Conservation (phyloP, 2,888 invertebrate genomes). For the Drosophila cognata region DNA sequence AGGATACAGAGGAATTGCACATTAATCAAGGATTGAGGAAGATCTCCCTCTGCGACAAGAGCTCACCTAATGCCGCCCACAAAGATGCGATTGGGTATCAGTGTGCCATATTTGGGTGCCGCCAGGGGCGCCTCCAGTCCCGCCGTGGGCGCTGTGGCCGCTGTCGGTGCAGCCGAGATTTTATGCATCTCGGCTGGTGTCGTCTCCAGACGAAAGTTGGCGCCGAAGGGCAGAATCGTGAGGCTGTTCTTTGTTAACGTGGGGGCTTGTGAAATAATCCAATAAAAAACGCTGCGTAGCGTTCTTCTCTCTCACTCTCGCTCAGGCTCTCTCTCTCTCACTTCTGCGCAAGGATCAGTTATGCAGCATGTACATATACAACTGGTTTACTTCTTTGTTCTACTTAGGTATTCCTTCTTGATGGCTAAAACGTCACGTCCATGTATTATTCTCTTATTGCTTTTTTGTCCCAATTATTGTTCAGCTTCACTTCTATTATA, state of each 20-base stretch:
- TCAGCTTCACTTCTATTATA: constrained; percentile 16
- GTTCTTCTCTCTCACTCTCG: background rate
- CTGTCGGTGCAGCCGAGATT: constrained; percentile 82
- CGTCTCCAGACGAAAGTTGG: constrained; percentile 82
- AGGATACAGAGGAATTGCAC: constrained; percentile 6
- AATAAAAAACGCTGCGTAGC: constrained; percentile 9
- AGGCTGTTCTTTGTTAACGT: constrained; percentile 59
- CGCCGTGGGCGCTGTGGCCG: constrained; percentile 80
- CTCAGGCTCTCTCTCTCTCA: background rate
- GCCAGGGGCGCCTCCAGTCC: constrained; percentile 85
- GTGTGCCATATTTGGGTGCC: constrained; percentile 90
- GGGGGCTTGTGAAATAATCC: constrained; percentile 33
- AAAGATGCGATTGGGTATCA: constrained; percentile 97
- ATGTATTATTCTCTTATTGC: constrained; percentile 6
- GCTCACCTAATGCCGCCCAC: constrained; percentile 95
- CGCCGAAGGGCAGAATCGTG: constrained; percentile 83
- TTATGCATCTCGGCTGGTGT: constrained; percentile 83
- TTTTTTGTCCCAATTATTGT: background rate
- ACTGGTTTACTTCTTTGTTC: constrained; percentile 5
- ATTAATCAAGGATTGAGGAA: background rate
- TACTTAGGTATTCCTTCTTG: background rate
- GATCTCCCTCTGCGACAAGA: background rate
- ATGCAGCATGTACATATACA: constrained; percentile 23
- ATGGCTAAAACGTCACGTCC: constrained; percentile 19
- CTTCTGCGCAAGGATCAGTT: constrained; percentile 12